A percentile compares a stretch with the other conserved stretches of the same genome.
Evolutionary conservation across 2,888 invertebrate species (phyloP).

Genomic region (Eupelmus urozonus): DNA sequence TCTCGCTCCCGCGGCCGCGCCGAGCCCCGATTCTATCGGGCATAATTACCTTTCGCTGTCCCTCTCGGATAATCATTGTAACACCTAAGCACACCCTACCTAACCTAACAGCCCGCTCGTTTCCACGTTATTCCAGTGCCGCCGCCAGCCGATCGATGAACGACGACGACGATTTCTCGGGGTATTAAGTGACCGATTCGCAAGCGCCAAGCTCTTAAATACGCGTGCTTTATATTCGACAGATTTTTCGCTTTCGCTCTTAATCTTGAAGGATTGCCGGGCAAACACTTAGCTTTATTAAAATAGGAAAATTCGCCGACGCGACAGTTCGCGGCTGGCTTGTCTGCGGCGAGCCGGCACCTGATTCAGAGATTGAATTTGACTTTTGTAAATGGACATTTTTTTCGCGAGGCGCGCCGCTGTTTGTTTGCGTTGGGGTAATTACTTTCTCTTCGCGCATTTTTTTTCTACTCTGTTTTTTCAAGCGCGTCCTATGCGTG

Average conservation of each 20-base stretch:
- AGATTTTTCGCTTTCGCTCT: not conserved
- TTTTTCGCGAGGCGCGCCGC: not conserved
- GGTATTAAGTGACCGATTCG: constrained; percentile 63
- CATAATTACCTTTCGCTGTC: constrained; percentile 77
- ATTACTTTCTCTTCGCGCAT: constrained; percentile 11
- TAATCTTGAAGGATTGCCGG: not conserved
- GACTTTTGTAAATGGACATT: constrained; percentile 8
- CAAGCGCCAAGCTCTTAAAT: too few species aligned
- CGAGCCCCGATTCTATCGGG: constrained; percentile 74
- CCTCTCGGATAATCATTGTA: constrained; percentile 77
- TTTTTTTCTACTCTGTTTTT: too few species aligned
- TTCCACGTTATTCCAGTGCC: constrained; percentile 70
- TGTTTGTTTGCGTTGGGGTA: constrained; percentile 6
- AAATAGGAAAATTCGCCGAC: constrained; percentile 46
- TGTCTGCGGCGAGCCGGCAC: not conserved
- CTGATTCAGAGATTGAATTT: constrained; percentile 15
- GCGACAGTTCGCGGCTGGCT: constrained; percentile 20
- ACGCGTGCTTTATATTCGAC: not conserved
- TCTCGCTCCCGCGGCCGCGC: constrained; percentile 67
- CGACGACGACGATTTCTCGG: constrained; percentile 69
- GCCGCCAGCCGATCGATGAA: constrained; percentile 47
- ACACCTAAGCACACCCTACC: constrained; percentile 77
- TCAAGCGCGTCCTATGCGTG: too few species aligned
- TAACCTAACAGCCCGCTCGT: constrained; percentile 63
- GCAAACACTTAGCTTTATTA: constrained; percentile 41